A percentile compares a stretch with the other conserved stretches of the same genome.
Evolutionary conservation across 2,888 invertebrate genomes (phyloP).

Genomic region (Eurois occulta): DNA sequence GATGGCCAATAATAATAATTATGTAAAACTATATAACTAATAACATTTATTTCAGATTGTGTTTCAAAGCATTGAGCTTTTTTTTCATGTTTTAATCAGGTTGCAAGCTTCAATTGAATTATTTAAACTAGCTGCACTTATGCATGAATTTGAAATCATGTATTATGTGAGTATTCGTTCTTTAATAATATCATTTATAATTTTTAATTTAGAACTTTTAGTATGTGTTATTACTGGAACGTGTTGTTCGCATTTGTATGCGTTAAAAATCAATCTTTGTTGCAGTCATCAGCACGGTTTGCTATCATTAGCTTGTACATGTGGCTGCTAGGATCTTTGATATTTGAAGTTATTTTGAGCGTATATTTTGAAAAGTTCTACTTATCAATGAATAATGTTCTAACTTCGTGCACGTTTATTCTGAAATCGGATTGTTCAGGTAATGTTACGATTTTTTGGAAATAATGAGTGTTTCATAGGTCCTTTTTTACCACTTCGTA

Average conservation of each 20-base stretch:
- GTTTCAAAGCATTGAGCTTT: background rate
- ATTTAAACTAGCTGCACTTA: background rate
- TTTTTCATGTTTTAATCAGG: background rate
- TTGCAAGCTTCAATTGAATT: background rate
- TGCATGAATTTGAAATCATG: background rate
- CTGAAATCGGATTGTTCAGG: constrained; percentile 24
- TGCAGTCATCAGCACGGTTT: background rate
- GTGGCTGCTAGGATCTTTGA: background rate
- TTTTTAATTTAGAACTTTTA: background rate
- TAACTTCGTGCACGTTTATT: constrained; percentile 5
- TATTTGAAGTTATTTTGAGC: constrained; percentile 16
- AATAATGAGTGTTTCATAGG: too few relatives aligned
- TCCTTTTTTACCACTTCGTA: too few relatives aligned
- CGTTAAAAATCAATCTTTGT: background rate
- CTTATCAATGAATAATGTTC: background rate
- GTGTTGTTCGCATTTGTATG: background rate
- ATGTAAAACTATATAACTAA: background rate
- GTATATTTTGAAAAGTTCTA: constrained; percentile 23
- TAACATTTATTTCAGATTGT: background rate
- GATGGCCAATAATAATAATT: background rate
- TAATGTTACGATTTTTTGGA: background rate
- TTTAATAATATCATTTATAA: background rate
- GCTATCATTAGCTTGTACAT: background rate
- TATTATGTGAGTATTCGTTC: background rate
- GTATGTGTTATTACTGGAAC: background rate